Evolutionary conservation across 2,888 invertebrate species (phyloP).

Genomic region (Aproaerema taeniolella): DNA sequence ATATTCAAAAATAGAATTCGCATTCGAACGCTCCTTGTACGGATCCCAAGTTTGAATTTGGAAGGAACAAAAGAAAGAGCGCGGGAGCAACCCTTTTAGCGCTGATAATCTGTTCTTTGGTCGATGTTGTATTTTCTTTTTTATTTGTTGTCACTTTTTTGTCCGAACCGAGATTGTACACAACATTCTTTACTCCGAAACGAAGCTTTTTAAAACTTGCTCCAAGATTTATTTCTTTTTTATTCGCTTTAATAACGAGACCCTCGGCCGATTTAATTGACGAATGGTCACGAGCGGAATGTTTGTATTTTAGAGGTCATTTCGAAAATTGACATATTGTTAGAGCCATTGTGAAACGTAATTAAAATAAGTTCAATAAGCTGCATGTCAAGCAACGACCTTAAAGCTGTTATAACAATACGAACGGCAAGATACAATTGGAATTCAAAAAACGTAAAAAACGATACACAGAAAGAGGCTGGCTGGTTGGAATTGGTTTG

Average conservation of each 20-base stretch:
- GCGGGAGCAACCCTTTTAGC: slow-evolving; percentile 78
- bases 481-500: slow-evolving; percentile 45
- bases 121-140: slow-evolving; percentile 66
- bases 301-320: slow-evolving; percentile 52
- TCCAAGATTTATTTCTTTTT: slow-evolving; percentile 67
- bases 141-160: slow-evolving; percentile 77
- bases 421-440: slow-evolving; percentile 6
- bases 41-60: slow-evolving; percentile 74
- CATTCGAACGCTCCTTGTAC: slow-evolving; percentile 76
- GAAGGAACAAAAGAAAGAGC: slow-evolving; percentile 74
- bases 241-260: slow-evolving; percentile 65
- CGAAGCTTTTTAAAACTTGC: slow-evolving; percentile 71
- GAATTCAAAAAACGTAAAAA: slow-evolving; percentile 13
- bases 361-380: slow-evolving; percentile 17
- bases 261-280: slow-evolving; percentile 67
- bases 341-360: too few species aligned
- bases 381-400: slow-evolving; percentile 8
- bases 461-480: slow-evolving; percentile 15
- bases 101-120: slow-evolving; percentile 76
- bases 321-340: slow-evolving; percentile 37
- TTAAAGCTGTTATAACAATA: too few species aligned
- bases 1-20: slow-evolving; percentile 78
- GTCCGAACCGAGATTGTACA: slow-evolving; percentile 74
- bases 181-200: slow-evolving; percentile 77
- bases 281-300: slow-evolving; percentile 65